These are phyloP conservation scores for Hapalemur alaotrensis DNA, from an alignment of 2,797 vertebrate genomes.

Conservation along the genomic window DNA sequence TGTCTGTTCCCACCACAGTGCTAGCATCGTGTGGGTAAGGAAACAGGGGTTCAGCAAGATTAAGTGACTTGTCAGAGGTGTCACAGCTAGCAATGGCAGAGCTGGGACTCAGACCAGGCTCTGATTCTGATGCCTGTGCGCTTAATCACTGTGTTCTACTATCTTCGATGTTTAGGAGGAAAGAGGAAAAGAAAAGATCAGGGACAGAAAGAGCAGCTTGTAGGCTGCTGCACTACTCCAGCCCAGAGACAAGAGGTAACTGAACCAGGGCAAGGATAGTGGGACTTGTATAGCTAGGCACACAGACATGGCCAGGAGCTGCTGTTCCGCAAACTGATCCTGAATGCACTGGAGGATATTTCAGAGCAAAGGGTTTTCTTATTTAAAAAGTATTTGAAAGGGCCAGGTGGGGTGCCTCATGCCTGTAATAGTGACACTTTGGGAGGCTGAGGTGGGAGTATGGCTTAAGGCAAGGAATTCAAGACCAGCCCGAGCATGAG, in stretches of 20 bases:
- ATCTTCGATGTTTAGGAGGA: background rate
- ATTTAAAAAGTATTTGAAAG: background rate
- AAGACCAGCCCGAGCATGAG: background rate
- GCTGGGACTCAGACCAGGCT: background rate
- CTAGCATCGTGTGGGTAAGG: background rate
- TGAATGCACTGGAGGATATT: background rate
- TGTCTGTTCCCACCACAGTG: background rate
- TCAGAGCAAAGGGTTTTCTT: background rate
- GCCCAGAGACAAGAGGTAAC: background rate
- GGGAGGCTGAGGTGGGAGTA: background rate
- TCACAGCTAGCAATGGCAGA: background rate
- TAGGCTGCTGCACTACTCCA: background rate
- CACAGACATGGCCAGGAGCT: background rate
- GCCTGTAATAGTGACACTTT: background rate
- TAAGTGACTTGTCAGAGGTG: background rate
- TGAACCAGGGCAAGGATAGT: background rate
- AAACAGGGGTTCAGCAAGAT: background rate
- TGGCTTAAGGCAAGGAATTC: background rate
- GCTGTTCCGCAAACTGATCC: background rate
- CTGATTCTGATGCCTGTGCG: background rate
- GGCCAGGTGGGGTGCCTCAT: background rate
- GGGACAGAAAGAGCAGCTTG: too few species aligned
- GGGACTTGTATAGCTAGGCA: rapidly evolving
- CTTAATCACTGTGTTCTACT: background rate
- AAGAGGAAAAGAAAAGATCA: background rate